Conservation (phyloP, 2,113 vertebrate genomes). For the Aldabrachelys gigantea region DNA sequence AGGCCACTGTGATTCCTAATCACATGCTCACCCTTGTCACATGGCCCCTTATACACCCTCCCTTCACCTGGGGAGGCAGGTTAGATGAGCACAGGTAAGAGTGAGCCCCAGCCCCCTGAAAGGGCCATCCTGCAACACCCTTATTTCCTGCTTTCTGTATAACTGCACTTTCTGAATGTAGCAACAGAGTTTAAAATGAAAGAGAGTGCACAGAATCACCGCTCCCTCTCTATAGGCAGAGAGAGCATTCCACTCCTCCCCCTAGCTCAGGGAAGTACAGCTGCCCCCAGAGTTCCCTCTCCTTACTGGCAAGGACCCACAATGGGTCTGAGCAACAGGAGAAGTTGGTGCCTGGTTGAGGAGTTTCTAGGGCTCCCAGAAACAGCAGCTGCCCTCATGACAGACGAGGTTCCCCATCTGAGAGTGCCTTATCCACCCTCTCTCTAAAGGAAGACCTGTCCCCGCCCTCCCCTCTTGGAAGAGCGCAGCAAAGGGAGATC, state of each 20-base stretch:
- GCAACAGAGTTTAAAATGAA: background rate
- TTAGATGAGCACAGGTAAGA: background rate
- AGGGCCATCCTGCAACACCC: too few species aligned
- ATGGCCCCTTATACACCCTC: background rate
- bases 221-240: background rate
- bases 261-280: background rate
- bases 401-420: background rate
- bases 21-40: background rate
- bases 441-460: background rate
- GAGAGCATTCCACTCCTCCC: background rate
- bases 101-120: background rate
- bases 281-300: background rate
- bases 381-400: background rate
- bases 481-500: slow-evolving; percentile 1
- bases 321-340: background rate
- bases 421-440: background rate
- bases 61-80: background rate
- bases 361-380: background rate
- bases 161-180: background rate
- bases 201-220: background rate
- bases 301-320: background rate
- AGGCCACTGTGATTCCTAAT: background rate
- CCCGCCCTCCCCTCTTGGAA: background rate
- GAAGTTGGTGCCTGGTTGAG: background rate
- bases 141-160: background rate